A percentile compares a stretch with the other conserved stretches of the same genome.
Conservation (phyloP, 2,113 vertebrate genomes). For the Trochalopteron elliotii region DNA sequence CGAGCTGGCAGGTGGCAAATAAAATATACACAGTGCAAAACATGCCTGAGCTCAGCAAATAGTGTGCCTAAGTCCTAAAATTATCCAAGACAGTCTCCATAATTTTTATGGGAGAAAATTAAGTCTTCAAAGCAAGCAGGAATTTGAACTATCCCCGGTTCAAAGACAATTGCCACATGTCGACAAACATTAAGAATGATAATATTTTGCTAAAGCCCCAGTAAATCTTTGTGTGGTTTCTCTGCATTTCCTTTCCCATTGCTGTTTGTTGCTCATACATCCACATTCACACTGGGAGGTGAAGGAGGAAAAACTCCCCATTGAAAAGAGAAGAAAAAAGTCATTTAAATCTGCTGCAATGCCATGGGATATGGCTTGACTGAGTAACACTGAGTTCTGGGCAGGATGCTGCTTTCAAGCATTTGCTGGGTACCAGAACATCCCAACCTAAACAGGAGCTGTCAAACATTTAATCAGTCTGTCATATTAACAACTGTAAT, state of each 20-base stretch:
- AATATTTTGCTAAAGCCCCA: slow-evolving; percentile 68
- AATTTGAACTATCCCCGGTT: slow-evolving; percentile 61
- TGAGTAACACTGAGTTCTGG: not conserved
- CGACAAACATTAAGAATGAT: slow-evolving; percentile 68
- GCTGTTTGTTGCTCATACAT: slow-evolving; percentile 35
- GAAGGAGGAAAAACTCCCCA: not conserved
- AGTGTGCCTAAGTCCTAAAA: slow-evolving; percentile 37
- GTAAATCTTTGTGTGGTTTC: slow-evolving; percentile 66
- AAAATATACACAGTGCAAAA: not conserved
- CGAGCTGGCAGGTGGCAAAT: slow-evolving; percentile 33
- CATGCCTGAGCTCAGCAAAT: slow-evolving; percentile 44
- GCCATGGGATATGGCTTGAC: not conserved
- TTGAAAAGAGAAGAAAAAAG: not conserved
- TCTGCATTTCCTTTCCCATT: slow-evolving; percentile 70
- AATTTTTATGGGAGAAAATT: slow-evolving; percentile 64
- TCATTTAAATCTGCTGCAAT: not conserved
- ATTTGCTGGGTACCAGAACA: not conserved
- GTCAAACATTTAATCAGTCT: not conserved
- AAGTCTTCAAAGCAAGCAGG: slow-evolving; percentile 66
- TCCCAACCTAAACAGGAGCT: not conserved
- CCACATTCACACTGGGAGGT: slow-evolving; percentile 11
- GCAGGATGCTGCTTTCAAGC: not conserved
- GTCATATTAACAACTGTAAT: slow-evolving; percentile 9
- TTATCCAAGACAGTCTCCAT: slow-evolving; percentile 50
- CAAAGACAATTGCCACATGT: slow-evolving; percentile 69